Conservation (phyloP, 1,140 invertebrate species). For the Diorhabda elongata region DNA sequence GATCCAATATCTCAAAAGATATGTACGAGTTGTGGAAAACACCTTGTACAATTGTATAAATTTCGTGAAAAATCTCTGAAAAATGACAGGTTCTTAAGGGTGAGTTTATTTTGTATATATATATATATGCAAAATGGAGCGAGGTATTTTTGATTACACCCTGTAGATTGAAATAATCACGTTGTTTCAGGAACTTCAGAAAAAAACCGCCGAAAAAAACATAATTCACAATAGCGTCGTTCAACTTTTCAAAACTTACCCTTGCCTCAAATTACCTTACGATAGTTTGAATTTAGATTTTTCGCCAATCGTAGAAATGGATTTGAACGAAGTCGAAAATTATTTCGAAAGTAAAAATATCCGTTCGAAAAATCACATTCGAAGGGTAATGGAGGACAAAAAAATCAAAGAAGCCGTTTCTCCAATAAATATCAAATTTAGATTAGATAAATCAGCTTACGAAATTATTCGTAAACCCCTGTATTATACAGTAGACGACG, state of each 20-base stretch:
- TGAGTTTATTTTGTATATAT: background rate
- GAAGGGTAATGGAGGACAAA: background rate
- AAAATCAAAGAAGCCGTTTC: background rate
- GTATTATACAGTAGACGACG: background rate
- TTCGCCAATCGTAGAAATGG: conserved; percentile 14
- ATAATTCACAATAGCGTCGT: conserved; percentile 15
- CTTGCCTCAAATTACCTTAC: conserved; percentile 16
- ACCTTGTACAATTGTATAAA: conserved; percentile 21
- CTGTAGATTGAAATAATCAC: background rate
- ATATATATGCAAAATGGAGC: background rate
- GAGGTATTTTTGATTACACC: background rate
- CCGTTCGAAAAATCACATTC: conserved; percentile 14
- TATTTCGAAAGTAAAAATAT: conserved; percentile 21
- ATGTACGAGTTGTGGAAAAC: conserved; percentile 18
- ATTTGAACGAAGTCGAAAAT: conserved; percentile 17
- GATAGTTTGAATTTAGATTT: conserved; percentile 11
- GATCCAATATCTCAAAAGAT: conserved; percentile 25
- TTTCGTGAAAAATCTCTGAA: conserved; percentile 18
- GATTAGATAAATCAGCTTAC: background rate
- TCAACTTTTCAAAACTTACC: conserved; percentile 17
- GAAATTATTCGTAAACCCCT: background rate
- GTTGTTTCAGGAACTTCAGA: conserved; percentile 20
- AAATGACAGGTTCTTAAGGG: conserved; percentile 20
- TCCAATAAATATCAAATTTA: background rate
- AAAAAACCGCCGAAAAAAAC: conserved; percentile 11